Evolutionary conservation across 2,113 vertebrate species (phyloP).

Genomic region (Siniperca chuatsi): DNA sequence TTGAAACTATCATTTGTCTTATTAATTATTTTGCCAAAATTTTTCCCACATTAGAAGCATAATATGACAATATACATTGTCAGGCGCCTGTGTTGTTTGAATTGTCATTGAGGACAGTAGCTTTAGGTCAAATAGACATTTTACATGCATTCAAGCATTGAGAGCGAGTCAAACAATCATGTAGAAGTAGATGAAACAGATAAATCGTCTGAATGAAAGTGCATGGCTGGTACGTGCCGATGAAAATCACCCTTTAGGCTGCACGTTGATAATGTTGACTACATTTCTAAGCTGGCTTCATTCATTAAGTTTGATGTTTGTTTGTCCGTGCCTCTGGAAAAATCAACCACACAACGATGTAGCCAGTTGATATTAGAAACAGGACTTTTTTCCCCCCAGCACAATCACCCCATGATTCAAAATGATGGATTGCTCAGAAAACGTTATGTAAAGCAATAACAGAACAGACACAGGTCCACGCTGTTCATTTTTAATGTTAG

Average conservation of each 20-base stretch:
- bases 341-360: constrained; percentile 26
- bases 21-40: constrained; percentile 30
- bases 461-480: neutral
- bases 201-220: constrained; percentile 35
- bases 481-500: constrained; percentile 1
- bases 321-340: constrained; percentile 24
- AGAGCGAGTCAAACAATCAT: constrained; percentile 62
- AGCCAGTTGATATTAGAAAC: constrained; percentile 16
- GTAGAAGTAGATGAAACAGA: constrained; percentile 43
- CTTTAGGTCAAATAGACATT: constrained; percentile 30
- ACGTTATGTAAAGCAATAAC: constrained; percentile 46
- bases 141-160: constrained; percentile 24
- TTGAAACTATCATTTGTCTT: constrained; percentile 27
- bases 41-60: neutral
- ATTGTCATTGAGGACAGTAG: constrained; percentile 11
- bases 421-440: constrained; percentile 1
- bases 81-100: neutral
- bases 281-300: constrained; percentile 18
- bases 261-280: constrained; percentile 10
- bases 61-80: neutral
- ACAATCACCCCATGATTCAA: neutral
- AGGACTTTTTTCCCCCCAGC: neutral
- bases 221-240: constrained; percentile 67
- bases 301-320: neutral
- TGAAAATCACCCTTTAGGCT: constrained; percentile 48